Evolutionary conservation across 2,113 vertebrate genomes (phyloP), one percentile per base, ranked within the genome.

Genomic region (Otus sunia): DNA sequence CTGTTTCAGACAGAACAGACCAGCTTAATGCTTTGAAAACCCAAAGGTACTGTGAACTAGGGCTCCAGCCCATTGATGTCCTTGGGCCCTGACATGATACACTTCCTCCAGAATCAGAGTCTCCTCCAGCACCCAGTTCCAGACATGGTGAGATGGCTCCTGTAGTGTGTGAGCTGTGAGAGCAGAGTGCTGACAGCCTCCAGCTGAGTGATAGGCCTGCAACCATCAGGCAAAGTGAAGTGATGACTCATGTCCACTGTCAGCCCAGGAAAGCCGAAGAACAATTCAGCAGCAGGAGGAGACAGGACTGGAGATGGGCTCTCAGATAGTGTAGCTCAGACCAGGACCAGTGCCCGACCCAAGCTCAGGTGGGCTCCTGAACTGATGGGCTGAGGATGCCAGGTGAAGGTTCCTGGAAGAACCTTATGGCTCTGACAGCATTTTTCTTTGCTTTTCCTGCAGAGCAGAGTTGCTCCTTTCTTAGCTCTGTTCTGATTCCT

Each of bases 161-260:
- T 10, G 18, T 3, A 34, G 49, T 2, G 2, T 0, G 0, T 49
- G 26, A 69, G 30, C 75, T 60, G 16, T 1, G 3, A 14, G 26
- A 32, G 39, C 30, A 60, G 27, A 6, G 25, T 58, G 37, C 29
- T 91, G 62, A 37, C 27, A 64, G 47, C n/a, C 32, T 17, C 10
- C 0, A 1, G 5, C 3, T 41, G 34, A 66, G 17, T 37, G 52
- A 26, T 20, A 26, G 41, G 39, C n/a, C 43, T 86, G 32, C 30
- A 15, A 5, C 14, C 49, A 22, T 47, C 22, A 43, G 17, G 37
- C 15, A 43, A 6, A 16, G 22, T 10, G 10, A 93, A 71, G 19
- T 15, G 10, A 25, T 37, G 25, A 11, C 27, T 64, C 3, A 3
- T 3, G 12, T 41, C 29, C 47, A 63, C 0, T 1, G 1, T 39